Evolutionary conservation across 2,797 vertebrate species (phyloP).

Genomic region (Sitta carolinensis): DNA sequence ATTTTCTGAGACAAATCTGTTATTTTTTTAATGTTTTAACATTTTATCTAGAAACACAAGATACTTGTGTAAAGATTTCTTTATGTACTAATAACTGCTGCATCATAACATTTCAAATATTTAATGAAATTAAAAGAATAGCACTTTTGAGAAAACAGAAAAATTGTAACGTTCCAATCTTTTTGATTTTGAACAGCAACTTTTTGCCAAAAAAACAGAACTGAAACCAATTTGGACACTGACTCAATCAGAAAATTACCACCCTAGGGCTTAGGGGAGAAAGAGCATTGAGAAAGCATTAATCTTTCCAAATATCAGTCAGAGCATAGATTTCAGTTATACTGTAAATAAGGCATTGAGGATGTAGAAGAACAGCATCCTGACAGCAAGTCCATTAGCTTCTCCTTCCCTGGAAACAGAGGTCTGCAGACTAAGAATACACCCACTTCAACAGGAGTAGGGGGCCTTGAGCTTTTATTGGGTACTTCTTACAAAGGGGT

Average conservation of each 20-base stretch:
- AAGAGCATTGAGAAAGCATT: neutral
- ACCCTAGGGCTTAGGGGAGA: neutral
- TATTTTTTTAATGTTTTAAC: neutral
- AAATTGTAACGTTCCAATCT: neutral
- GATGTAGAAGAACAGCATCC: neutral
- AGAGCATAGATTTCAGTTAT: neutral
- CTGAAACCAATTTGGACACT: neutral
- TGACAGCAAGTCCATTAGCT: neutral
- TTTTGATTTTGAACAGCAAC: neutral
- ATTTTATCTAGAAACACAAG: neutral
- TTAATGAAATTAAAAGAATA: neutral
- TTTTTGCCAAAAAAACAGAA: neutral
- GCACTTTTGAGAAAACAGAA: neutral
- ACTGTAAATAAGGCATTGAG: neutral
- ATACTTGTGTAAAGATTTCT: neutral
- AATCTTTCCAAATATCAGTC: neutral
- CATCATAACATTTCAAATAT: neutral
- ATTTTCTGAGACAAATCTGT: neutral
- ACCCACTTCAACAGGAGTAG: neutral
- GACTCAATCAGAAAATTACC: neutral
- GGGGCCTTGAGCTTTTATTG: neutral
- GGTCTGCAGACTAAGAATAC: neutral
- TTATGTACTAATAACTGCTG: neutral
- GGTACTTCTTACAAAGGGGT: neutral
- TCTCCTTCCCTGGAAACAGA: neutral